Percentiles rank a stretch among this genome's conserved stretches.
Evolutionary conservation across 2,888 invertebrate species (phyloP).

Genomic region (Callinectes sapidus): DNA sequence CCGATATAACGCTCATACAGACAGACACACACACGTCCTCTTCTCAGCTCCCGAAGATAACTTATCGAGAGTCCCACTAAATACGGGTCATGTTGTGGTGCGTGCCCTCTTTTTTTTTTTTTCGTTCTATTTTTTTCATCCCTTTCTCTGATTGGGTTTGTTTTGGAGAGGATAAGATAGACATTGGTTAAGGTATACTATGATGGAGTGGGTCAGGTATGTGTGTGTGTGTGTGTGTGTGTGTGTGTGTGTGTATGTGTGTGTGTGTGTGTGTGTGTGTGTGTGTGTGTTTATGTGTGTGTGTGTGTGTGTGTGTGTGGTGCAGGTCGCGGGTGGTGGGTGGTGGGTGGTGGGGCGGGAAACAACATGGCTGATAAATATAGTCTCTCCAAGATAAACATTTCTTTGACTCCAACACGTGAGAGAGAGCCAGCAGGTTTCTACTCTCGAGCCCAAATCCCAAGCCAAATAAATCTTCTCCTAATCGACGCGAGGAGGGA

Average conservation of each 20-base stretch:
- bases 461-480: too few relatives aligned
- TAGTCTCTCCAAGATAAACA: too few relatives aligned
- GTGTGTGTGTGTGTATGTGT: background rate
- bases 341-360: background rate
- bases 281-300: constrained; percentile 1
- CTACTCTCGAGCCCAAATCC: too few relatives aligned
- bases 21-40: background rate
- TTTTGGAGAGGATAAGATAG: background rate
- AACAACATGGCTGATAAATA: too few relatives aligned
- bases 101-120: background rate
- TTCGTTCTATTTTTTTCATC: background rate
- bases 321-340: background rate
- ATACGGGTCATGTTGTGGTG: background rate
- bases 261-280: constrained; percentile 7
- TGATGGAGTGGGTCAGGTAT: background rate
- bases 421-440: too few relatives aligned
- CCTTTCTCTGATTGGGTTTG: background rate
- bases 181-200: background rate
- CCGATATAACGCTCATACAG: background rate
- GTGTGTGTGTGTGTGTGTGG: constrained; percentile 15
- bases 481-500: too few relatives aligned
- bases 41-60: background rate
- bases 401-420: too few relatives aligned
- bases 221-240: constrained; percentile 1
- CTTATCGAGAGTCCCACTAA: background rate